Evolutionary conservation across 2,113 vertebrate genomes (phyloP).

Genomic region (Osmerus eperlanus): DNA sequence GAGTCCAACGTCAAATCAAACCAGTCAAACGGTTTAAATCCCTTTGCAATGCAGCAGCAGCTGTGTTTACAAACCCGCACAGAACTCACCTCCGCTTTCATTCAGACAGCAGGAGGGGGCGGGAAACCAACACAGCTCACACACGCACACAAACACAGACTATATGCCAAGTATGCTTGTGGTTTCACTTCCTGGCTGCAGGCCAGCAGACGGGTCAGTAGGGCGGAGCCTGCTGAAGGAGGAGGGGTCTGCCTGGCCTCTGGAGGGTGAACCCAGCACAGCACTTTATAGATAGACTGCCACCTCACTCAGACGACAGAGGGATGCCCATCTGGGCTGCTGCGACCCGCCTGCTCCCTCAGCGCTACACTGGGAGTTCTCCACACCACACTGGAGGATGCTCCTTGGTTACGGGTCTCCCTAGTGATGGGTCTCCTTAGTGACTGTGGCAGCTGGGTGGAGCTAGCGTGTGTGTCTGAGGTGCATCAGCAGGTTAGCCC

Average conservation of each 20-base stretch:
- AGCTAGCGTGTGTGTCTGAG: no score
- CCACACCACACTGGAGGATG: no score
- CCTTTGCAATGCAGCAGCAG: slow-evolving; percentile 64
- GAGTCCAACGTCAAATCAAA: slow-evolving; percentile 52
- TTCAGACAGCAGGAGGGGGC: not conserved
- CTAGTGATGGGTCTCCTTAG: no score
- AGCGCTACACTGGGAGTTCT: no score
- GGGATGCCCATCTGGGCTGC: no score
- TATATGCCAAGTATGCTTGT: slow-evolving; percentile 19
- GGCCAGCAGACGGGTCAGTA: slow-evolving; percentile 24
- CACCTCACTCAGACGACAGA: slow-evolving; percentile 51
- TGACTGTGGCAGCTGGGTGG: no score
- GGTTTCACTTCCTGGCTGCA: not conserved
- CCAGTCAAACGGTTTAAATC: slow-evolving; percentile 59
- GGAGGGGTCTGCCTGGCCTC: slow-evolving; percentile 46
- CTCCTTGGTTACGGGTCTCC: no score
- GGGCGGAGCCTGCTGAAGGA: slow-evolving; percentile 12
- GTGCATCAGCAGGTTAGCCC: not conserved
- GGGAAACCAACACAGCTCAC: not conserved
- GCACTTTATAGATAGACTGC: slow-evolving; percentile 72
- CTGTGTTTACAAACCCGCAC: slow-evolving; percentile 44
- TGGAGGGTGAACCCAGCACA: slow-evolving; percentile 67
- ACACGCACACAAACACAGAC: slow-evolving; percentile 5
- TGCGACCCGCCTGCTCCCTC: no score
- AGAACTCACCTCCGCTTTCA: slow-evolving; percentile 15